A percentile compares a stretch with the other conserved stretches of the same genome.
These are phyloP conservation scores for Forbesichthys agassizii DNA, from an alignment of 2,113 vertebrate species.

Conservation along the genomic window DNA sequence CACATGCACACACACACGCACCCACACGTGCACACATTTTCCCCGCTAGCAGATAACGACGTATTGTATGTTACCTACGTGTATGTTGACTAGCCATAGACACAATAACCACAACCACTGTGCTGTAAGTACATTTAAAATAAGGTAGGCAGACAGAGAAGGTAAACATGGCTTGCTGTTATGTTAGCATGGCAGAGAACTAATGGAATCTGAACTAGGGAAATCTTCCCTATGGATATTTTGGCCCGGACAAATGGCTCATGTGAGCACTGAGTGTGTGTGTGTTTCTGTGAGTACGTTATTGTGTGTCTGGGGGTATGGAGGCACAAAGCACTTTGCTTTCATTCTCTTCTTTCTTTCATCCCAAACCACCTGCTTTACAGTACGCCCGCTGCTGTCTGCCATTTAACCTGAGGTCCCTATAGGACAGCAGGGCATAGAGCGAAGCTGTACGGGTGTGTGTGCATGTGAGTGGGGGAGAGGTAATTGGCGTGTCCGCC, in stretches of 20 bases:
- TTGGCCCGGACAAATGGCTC: slow-evolving; percentile 41
- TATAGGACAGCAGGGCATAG: slow-evolving; percentile 31
- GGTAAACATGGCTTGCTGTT: not conserved
- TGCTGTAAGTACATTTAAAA: not conserved
- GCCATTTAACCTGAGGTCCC: slow-evolving; percentile 29
- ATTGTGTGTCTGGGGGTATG: slow-evolving; percentile 25
- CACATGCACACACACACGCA: no score
- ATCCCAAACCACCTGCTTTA: slow-evolving; percentile 47
- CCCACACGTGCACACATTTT: no score
- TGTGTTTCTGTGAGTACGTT: slow-evolving; percentile 25
- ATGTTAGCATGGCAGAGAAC: slow-evolving; percentile 18
- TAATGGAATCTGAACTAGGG: slow-evolving; percentile 3
- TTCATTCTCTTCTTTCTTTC: slow-evolving; percentile 46
- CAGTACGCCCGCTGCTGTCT: slow-evolving; percentile 35
- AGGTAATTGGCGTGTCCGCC: slow-evolving; percentile 59
- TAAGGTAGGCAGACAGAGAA: not conserved
- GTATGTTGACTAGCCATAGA: no score
- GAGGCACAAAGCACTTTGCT: slow-evolving; percentile 36
- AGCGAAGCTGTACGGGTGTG: not conserved
- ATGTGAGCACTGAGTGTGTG: slow-evolving; percentile 34
- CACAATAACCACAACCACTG: no score
- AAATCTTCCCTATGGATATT: slow-evolving; percentile 24
- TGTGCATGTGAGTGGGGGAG: slow-evolving; percentile 1
- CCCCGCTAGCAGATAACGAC: no score
- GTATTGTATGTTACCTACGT: no score